Evolutionary conservation across 2,797 vertebrate genomes (phyloP).

Genomic region (Aphelocoma californica): DNA sequence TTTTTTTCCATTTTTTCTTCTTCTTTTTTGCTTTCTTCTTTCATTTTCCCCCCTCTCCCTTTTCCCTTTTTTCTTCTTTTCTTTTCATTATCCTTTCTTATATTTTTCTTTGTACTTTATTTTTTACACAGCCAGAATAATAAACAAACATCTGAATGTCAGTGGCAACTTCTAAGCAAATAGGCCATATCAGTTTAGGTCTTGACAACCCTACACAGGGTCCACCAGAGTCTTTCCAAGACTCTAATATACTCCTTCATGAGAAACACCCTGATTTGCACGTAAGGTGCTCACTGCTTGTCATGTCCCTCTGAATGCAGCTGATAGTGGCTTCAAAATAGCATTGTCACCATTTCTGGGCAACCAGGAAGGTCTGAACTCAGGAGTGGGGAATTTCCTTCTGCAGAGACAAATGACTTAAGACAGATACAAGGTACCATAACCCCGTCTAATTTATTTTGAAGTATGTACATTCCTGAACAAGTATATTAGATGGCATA

Average conservation of each 20-base stretch:
- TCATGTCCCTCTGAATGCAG: not conserved
- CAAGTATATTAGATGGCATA: conserved; percentile 46
- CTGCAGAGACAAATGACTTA: conserved; percentile 3
- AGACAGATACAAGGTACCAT: conserved; percentile 34
- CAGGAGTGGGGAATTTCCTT: not conserved
- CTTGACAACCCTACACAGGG: not conserved
- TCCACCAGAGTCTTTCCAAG: not conserved
- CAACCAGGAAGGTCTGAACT: not conserved
- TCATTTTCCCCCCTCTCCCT: fast-evolving
- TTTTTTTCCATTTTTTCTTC: too few species aligned
- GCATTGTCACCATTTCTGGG: not conserved
- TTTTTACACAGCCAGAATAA: not conserved
- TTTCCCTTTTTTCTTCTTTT: fast-evolving
- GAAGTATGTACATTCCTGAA: conserved; percentile 43
- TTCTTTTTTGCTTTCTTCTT: too few species aligned
- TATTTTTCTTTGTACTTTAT: not conserved
- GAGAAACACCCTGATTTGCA: not conserved
- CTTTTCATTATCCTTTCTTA: not conserved
- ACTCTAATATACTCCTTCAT: not conserved
- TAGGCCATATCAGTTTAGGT: not conserved
- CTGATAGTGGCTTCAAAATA: not conserved
- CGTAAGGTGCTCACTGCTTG: fast-evolving
- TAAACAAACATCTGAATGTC: not conserved
- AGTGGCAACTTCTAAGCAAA: not conserved
- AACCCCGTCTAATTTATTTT: conserved; percentile 33